A percentile compares a stretch with the other conserved stretches of the same genome.
These are phyloP conservation scores for Thecophora atra DNA, from an alignment of 2,888 invertebrate genomes.

Conservation along the genomic window DNA sequence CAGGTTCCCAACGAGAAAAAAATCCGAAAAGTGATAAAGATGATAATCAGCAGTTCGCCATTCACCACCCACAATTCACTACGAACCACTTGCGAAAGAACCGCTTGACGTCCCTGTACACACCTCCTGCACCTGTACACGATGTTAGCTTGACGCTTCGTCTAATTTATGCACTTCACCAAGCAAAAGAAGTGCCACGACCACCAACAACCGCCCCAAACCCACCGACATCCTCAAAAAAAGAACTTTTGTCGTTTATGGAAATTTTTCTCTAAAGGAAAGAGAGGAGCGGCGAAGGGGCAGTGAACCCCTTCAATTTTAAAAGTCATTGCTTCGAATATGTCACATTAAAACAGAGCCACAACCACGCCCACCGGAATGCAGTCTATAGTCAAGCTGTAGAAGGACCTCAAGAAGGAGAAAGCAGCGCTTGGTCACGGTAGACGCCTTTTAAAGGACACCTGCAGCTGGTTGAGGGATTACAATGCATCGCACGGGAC, in stretches of 20 bases:
- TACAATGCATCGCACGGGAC: not conserved
- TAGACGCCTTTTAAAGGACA: no score
- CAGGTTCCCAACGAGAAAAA: not conserved
- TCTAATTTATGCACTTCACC: not conserved
- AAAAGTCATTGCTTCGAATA: slow-evolving; percentile 8
- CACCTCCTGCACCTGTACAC: not conserved
- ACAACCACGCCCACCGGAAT: not conserved
- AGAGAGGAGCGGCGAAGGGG: no score
- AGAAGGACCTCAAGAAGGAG: no score
- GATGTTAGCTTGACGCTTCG: not conserved
- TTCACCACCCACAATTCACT: not conserved
- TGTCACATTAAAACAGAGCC: not conserved
- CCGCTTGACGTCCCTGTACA: not conserved
- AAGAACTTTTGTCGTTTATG: not conserved
- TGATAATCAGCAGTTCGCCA: not conserved
- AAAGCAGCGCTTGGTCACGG: no score
- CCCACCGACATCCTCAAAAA: not conserved
- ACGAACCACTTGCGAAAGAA: not conserved
- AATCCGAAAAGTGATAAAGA: not conserved
- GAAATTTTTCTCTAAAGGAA: not conserved
- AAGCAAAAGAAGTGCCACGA: not conserved
- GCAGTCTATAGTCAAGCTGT: no score
- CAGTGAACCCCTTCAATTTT: not conserved
- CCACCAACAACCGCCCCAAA: not conserved
- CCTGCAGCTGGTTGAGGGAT: not conserved